Conservation (phyloP, 2,888 invertebrate species). For the Carterocephalus palaemon region DNA sequence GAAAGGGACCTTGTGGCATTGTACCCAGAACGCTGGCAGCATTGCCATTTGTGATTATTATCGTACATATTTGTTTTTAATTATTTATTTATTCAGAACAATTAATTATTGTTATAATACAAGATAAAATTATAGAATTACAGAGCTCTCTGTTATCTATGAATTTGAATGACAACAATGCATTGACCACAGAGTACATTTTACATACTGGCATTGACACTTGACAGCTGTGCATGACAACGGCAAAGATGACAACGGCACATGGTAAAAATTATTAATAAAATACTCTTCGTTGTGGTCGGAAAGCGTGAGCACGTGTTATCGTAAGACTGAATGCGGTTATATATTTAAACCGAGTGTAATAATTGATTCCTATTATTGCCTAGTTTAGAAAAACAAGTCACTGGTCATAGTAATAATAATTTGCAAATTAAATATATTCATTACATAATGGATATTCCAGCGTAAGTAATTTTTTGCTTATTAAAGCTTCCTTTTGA, state of each 20-base stretch:
- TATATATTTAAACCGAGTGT: conserved; percentile 27
- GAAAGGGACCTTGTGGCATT: too few relatives aligned
- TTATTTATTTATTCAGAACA: too few relatives aligned
- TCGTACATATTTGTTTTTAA: too few relatives aligned
- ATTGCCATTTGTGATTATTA: too few relatives aligned
- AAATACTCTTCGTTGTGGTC: conserved; percentile 32
- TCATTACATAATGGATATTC: conserved; percentile 65
- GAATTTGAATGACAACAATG: background rate
- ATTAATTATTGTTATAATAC: too few relatives aligned
- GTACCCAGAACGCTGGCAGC: too few relatives aligned
- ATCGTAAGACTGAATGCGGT: conserved; percentile 48
- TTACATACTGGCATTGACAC: background rate
- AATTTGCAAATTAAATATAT: conserved; percentile 1
- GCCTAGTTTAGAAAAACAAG: background rate
- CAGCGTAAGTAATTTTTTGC: conserved; percentile 51
- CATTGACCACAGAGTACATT: too few relatives aligned
- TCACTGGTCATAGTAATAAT: background rate
- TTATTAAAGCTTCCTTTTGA: conserved; percentile 42
- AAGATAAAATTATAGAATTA: too few relatives aligned
- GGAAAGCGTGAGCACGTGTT: conserved; percentile 38
- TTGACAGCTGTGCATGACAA: background rate
- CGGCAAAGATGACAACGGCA: background rate
- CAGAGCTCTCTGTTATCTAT: too few relatives aligned
- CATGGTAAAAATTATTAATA: conserved; percentile 1
- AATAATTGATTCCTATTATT: conserved; percentile 8